phyloP scores from a whole-genome alignment of 2,113 vertebrate species.

The Catagonus wagneri region DNA sequence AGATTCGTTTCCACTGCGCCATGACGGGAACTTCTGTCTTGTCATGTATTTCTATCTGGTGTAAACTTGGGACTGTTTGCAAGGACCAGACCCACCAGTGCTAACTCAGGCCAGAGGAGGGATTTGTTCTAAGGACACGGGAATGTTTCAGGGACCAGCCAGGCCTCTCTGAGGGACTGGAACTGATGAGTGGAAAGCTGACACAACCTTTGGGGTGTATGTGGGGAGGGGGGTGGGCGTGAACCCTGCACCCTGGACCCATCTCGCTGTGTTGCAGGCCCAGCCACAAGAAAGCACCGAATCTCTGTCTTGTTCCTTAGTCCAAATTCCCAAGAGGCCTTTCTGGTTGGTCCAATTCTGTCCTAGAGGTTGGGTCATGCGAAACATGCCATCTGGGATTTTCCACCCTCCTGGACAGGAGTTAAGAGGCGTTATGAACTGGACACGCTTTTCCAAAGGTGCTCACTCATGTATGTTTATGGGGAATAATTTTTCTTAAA shows the following conservation, averaged over 20 bases:
- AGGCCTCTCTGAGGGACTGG: not conserved
- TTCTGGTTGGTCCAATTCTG: no score
- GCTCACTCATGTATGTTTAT: not conserved
- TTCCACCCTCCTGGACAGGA: no score
- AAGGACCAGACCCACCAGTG: not conserved
- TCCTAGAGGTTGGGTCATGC: not conserved
- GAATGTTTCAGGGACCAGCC: not conserved
- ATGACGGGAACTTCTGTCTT: no score
- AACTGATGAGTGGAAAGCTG: fast-evolving
- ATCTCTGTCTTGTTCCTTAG: not conserved
- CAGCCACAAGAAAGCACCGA: not conserved
- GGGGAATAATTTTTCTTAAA: no score
- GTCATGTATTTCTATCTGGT: not conserved
- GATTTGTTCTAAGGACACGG: not conserved
- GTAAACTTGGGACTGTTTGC: not conserved
- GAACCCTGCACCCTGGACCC: not conserved
- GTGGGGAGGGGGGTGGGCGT: no score
- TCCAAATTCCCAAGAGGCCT: not conserved
- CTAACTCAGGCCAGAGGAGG: not conserved
- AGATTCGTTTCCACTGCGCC: no score
- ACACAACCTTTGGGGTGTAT: not conserved
- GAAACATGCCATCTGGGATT: not conserved
- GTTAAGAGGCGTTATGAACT: not conserved
- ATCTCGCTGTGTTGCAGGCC: not conserved
- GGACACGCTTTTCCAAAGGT: not conserved